phyloP scores from a whole-genome alignment of 1,140 invertebrate species.

The Aphaenogaster floridana region DNA sequence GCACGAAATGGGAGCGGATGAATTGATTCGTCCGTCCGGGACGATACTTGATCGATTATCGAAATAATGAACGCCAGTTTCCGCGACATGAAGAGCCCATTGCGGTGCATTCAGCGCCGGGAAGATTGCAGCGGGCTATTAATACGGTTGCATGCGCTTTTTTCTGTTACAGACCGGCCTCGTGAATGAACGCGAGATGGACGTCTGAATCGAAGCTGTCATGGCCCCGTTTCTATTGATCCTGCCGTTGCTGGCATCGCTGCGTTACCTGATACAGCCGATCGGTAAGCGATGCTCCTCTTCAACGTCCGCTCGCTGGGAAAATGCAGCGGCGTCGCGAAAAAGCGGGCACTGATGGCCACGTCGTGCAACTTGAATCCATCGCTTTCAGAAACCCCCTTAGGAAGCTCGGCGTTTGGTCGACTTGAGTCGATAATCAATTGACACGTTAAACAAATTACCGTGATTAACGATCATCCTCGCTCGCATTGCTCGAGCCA shows the following conservation, averaged over 20 bases:
- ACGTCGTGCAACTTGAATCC: slow-evolving; percentile 19
- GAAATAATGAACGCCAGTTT: slow-evolving; percentile 49
- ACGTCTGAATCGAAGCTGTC: slow-evolving; percentile 66
- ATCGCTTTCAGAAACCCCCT: slow-evolving; percentile 26
- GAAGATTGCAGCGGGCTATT: slow-evolving; percentile 41
- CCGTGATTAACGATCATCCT: slow-evolving; percentile 42
- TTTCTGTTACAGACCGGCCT: slow-evolving; percentile 66
- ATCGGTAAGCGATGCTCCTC: slow-evolving; percentile 62
- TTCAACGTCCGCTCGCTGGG: slow-evolving; percentile 46
- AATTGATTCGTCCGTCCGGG: slow-evolving; percentile 31
- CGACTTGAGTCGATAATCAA: slow-evolving; percentile 54
- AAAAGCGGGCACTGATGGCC: slow-evolving; percentile 4
- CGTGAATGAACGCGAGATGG: slow-evolving; percentile 70
- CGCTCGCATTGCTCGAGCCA: not conserved
- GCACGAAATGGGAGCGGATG: slow-evolving; percentile 21
- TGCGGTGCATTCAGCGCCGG: slow-evolving; percentile 7
- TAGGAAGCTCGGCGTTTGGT: not conserved
- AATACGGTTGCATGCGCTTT: slow-evolving; percentile 42
- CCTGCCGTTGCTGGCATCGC: slow-evolving; percentile 65
- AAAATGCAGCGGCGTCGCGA: slow-evolving; percentile 30
- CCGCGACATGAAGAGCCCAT: slow-evolving; percentile 45
- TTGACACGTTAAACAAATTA: slow-evolving; percentile 62
- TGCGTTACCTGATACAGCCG: slow-evolving; percentile 58
- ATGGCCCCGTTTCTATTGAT: slow-evolving; percentile 69
- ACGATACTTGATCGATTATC: slow-evolving; percentile 57